These are phyloP conservation scores for Trichacis sp. DNA, from an alignment of 2,888 invertebrate genomes.

Conservation along the genomic window DNA sequence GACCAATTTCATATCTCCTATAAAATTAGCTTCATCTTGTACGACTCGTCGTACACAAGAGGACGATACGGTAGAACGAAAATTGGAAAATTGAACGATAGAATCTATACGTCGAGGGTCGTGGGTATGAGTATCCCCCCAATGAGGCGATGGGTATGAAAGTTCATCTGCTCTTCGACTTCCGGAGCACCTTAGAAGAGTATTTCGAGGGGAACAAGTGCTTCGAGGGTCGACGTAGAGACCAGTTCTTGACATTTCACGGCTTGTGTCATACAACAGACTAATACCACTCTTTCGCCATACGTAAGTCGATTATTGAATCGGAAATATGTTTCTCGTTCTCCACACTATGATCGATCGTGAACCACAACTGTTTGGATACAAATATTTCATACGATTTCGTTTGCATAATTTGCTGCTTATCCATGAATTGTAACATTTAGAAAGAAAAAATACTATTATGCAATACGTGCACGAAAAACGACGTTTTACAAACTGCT, in stretches of 20 bases:
- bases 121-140: conserved; percentile 18
- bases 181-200: conserved; percentile 36
- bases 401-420: too few relatives aligned
- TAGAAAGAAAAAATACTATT: too few relatives aligned
- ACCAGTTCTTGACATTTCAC: conserved; percentile 50
- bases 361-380: too few relatives aligned
- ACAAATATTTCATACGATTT: too few relatives aligned
- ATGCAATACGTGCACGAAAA: too few relatives aligned
- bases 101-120: conserved; percentile 33
- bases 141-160: conserved; percentile 33
- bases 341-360: conserved; percentile 16
- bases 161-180: conserved; percentile 42
- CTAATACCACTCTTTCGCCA: conserved; percentile 35
- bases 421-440: too few relatives aligned
- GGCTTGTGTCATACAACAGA: conserved; percentile 39
- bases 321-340: conserved; percentile 21
- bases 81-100: not conserved
- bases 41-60: not conserved
- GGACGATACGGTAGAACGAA: not conserved
- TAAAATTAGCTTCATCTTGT: not conserved
- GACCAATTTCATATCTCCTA: too few relatives aligned
- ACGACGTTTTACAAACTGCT: too few relatives aligned
- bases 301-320: conserved; percentile 20
- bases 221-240: conserved; percentile 33
- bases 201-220: conserved; percentile 40